Conservation (phyloP, 2,797 vertebrate genomes). For the Xiphorhynchus erythropygius region DNA sequence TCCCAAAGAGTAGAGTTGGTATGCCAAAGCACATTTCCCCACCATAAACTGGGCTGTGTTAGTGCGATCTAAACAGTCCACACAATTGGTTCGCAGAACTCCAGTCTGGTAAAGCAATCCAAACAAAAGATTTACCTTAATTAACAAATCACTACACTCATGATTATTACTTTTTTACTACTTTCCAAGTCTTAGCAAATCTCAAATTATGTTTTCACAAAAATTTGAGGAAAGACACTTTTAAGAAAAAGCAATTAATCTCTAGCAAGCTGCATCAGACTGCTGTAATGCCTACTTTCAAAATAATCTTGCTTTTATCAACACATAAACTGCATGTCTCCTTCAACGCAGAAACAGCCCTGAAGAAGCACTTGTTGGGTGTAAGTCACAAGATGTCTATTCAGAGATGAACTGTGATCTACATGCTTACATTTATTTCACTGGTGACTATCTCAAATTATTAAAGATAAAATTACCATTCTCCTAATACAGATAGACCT, state of each 20-base stretch:
- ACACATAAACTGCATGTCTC: neutral
- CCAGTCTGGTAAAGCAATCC: slow-evolving; percentile 83
- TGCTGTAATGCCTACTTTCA: neutral
- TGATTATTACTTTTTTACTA: neutral
- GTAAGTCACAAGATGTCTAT: neutral
- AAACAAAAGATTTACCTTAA: neutral
- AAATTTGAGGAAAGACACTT: neutral
- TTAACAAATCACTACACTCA: neutral
- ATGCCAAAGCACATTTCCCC: slow-evolving; percentile 96
- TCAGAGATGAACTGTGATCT: neutral
- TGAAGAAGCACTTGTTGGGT: neutral
- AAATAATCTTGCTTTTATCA: neutral
- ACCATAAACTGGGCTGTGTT: slow-evolving; percentile 99
- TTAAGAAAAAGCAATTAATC: neutral
- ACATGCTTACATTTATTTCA: neutral
- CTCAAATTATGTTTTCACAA: neutral
- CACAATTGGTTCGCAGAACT: slow-evolving; percentile 94
- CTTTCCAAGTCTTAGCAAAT: neutral
- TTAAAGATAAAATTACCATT: neutral
- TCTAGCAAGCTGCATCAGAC: neutral
- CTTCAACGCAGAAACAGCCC: neutral
- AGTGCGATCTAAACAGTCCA: slow-evolving; percentile 95
- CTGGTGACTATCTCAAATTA: neutral
- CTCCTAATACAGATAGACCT: neutral
- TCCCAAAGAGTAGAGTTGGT: slow-evolving; percentile 93